Evolutionary conservation across 2,888 invertebrate species (phyloP), one percentile per base, ranked within the genome.

Genomic region (Therioaphis trifolii): DNA sequence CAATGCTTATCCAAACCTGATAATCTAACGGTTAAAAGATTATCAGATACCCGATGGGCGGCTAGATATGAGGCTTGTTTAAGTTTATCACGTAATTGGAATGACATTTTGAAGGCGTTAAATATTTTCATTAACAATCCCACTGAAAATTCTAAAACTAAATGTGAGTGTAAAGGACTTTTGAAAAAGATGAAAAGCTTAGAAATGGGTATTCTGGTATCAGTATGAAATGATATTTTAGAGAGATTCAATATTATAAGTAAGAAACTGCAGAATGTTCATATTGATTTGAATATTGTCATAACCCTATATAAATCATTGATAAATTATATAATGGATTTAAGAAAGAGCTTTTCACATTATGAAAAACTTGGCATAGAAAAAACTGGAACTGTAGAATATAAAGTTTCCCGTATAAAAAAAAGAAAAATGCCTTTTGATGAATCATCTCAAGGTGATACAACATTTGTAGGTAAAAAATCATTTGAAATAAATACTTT

Each of bases 161-260:
- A 68, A 76, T 75, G 40, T 75, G 84, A 74, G 79, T 72, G 68
- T 52, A 80, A 21, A 18, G 46, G 69, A 14, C 21, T 69, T 15
- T n/a, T 69, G 21, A 69, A 69, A 43, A 69, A 69, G 1, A 40
- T 69, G 69, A 69, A 69, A 11, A 69, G 69, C 1, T 69, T 69
- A 12, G 85, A 85, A 84, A 84, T 84, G 78, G 84, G 72, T 66
- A 84, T 85, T 61, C 71, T 84, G 49, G 69, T 77, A 15, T 84
- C 80, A 85, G 29, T 85, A 80, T 85, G 77, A 63, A 80, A 85
- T 71, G 77, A 52, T 71, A 85, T 85, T 72, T 79, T 79, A 79
- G 52, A 84, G 71, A 24, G 63, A 11, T 77, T 85, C 27, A 77
- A 74, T 74, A 35, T 15, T 84, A 75, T 35, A 69, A 79, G 79